These are phyloP conservation scores for Portevinia maculata DNA, from an alignment of 2,888 invertebrate genomes.

Conservation along the genomic window DNA sequence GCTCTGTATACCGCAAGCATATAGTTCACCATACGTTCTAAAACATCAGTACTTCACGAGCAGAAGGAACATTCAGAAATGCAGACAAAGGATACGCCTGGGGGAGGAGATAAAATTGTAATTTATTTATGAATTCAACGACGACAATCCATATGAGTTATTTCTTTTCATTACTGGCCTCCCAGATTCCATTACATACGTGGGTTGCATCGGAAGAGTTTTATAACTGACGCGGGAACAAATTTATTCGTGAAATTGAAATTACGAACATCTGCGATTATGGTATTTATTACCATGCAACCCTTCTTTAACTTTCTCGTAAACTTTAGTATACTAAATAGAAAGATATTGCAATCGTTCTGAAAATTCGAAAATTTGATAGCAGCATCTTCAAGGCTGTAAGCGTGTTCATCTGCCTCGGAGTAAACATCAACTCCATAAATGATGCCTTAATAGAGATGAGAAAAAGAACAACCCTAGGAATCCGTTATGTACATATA, in stretches of 20 bases:
- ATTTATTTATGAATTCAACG: slow-evolving; percentile 42
- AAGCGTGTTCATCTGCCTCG: too few species aligned
- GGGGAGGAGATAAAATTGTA: slow-evolving; percentile 22
- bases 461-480: too few species aligned
- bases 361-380: neutral
- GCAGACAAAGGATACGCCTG: slow-evolving; percentile 12
- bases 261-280: neutral
- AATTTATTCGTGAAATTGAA: neutral
- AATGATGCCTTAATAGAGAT: too few species aligned
- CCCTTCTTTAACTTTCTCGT: neutral
- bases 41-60: neutral
- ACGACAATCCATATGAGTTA: slow-evolving; percentile 29
- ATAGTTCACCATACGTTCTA: neutral
- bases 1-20: neutral
- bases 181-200: slow-evolving; percentile 31
- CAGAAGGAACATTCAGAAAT: slow-evolving; percentile 8
- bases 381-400: too few species aligned
- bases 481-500: too few species aligned
- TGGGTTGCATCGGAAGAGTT: slow-evolving; percentile 4
- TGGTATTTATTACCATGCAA: slow-evolving; percentile 23
- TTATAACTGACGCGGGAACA: neutral
- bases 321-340: neutral
- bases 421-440: too few species aligned
- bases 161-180: slow-evolving; percentile 31
- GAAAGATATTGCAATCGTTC: too few species aligned